phyloP scores from a whole-genome alignment of 2,888 invertebrate genomes.

The Lucinisca nassula region DNA sequence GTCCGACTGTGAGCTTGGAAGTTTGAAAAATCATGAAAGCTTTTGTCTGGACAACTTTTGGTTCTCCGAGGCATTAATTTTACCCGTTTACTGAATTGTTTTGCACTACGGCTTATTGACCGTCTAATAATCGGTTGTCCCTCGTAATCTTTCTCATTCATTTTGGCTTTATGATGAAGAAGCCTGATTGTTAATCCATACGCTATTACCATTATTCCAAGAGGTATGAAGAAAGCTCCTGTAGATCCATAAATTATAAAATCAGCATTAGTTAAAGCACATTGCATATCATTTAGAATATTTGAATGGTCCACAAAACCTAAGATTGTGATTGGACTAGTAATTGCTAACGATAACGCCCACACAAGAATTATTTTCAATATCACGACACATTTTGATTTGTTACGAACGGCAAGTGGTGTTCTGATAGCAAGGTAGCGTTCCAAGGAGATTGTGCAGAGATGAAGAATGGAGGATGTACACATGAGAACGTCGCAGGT shows the following conservation, averaged over 20 bases:
- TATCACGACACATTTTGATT: slow-evolving; percentile 86
- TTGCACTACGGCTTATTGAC: slow-evolving; percentile 75
- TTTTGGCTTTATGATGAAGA: slow-evolving; percentile 92
- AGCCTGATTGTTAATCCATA: slow-evolving; percentile 97
- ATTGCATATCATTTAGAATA: slow-evolving; percentile 90
- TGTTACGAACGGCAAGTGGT: slow-evolving; percentile 91
- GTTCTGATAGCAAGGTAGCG: slow-evolving; percentile 96
- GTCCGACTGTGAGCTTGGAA: slow-evolving; percentile 23
- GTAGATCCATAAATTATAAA: slow-evolving; percentile 96
- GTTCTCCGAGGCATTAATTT: slow-evolving; percentile 68
- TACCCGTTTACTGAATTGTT: slow-evolving; percentile 66
- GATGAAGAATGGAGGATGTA: slow-evolving; percentile 90
- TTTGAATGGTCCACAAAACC: slow-evolving; percentile 90
- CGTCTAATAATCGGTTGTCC: slow-evolving; percentile 82
- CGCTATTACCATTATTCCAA: slow-evolving; percentile 98
- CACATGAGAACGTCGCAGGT: slow-evolving; percentile 91
- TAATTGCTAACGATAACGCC: slow-evolving; percentile 92
- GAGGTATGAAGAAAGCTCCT: slow-evolving; percentile 98
- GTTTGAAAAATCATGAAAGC: slow-evolving; percentile 25
- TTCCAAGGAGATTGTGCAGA: slow-evolving; percentile 90
- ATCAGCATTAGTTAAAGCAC: slow-evolving; percentile 88
- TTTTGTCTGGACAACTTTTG: slow-evolving; percentile 64
- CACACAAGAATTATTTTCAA: slow-evolving; percentile 98
- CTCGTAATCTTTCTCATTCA: slow-evolving; percentile 70
- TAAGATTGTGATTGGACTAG: slow-evolving; percentile 89